These are phyloP conservation scores for Urocolius indicus DNA, from an alignment of 2,113 vertebrate genomes.

Conservation along the genomic window DNA sequence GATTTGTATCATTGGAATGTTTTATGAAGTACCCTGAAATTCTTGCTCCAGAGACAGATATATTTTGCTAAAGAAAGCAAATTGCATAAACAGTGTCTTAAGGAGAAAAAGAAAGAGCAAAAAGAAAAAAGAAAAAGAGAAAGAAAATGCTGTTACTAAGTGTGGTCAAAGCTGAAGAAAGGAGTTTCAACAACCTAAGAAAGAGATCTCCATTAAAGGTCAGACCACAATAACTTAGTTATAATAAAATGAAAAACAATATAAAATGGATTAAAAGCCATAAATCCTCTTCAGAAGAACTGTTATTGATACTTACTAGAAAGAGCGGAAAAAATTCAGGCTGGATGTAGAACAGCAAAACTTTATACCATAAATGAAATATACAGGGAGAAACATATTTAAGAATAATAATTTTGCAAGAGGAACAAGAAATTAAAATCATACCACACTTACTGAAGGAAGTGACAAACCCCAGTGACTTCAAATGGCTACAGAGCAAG, in stretches of 20 bases:
- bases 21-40: neutral
- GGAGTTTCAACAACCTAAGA: neutral
- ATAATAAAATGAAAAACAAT: neutral
- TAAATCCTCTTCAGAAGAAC: neutral
- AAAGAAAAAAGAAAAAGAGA: neutral
- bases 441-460: neutral
- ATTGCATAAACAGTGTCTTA: neutral
- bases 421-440: neutral
- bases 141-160: neutral
- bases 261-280: neutral
- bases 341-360: neutral
- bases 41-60: neutral
- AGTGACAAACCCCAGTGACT: neutral
- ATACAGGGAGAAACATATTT: accelerated
- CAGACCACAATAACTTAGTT: neutral
- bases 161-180: neutral
- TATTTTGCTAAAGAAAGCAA: neutral
- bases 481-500: neutral
- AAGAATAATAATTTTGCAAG: neutral
- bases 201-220: neutral
- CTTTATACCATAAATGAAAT: neutral
- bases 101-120: neutral
- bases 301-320: neutral
- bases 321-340: neutral
- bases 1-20: neutral